phyloP scores from a whole-genome alignment of 2,113 vertebrate species.

The Uria aalge region DNA sequence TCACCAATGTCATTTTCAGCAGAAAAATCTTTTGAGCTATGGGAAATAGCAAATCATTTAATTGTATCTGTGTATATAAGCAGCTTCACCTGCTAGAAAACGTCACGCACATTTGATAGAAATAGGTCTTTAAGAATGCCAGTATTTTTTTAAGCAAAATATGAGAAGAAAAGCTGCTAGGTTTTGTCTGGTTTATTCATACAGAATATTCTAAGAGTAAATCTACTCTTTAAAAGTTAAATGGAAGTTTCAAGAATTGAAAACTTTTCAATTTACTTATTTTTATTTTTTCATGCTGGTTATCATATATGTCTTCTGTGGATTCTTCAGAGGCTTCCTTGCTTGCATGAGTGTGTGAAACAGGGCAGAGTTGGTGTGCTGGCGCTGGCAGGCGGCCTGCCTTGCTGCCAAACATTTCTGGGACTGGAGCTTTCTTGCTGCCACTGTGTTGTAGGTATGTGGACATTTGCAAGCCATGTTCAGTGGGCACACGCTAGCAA shows the following conservation, averaged over 20 bases:
- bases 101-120: background rate
- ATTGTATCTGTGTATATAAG: background rate
- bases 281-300: background rate
- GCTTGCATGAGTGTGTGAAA: background rate
- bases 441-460: background rate
- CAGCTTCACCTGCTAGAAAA: background rate
- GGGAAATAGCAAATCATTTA: background rate
- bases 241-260: background rate
- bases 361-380: rapidly evolving
- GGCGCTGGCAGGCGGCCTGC: background rate
- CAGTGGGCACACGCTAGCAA: background rate
- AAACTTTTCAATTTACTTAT: background rate
- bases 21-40: background rate
- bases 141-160: background rate
- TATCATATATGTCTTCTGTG: rapidly evolving
- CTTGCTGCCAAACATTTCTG: rapidly evolving
- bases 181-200: background rate
- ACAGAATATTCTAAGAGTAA: background rate
- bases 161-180: background rate
- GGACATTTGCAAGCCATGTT: background rate
- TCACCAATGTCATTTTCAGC: background rate
- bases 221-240: background rate
- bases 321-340: background rate
- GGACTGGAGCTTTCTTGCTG: background rate
- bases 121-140: background rate